These are phyloP conservation scores for Propithecus perrieri DNA, from an alignment of 2,797 vertebrate genomes.

Conservation along the genomic window DNA sequence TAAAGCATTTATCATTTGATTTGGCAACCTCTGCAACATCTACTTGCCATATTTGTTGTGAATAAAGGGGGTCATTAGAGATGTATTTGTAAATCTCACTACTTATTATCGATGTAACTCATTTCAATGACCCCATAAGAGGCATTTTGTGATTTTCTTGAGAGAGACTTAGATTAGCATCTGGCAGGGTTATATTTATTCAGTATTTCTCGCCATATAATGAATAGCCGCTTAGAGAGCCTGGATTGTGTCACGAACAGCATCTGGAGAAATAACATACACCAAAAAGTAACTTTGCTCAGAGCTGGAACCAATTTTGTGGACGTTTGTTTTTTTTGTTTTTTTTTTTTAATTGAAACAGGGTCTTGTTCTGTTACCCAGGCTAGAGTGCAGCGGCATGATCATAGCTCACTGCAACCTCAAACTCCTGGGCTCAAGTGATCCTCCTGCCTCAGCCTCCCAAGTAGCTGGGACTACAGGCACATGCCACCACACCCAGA, in stretches of 20 bases:
- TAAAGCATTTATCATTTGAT: slow-evolving; percentile 3
- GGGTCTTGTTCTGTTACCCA: not conserved
- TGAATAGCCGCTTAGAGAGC: not conserved
- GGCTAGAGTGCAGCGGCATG: not conserved
- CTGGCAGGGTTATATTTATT: not conserved
- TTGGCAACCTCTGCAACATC: slow-evolving; percentile 9
- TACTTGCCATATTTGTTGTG: not conserved
- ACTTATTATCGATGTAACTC: slow-evolving; percentile 9
- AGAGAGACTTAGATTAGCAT: not conserved
- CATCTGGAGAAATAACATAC: not conserved
- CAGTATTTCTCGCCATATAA: not conserved
- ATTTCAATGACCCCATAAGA: slow-evolving; percentile 35
- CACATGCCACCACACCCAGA: not conserved
- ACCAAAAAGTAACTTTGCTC: not conserved
- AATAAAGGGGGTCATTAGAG: slow-evolving; percentile 6
- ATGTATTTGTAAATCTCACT: slow-evolving; percentile 11
- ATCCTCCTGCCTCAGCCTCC: not conserved
- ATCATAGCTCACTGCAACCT: not conserved
- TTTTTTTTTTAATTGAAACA: not conserved
- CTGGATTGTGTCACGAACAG: not conserved
- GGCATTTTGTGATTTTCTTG: slow-evolving; percentile 46
- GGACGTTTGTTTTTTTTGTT: not conserved
- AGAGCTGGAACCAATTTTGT: not conserved
- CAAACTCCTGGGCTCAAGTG: not conserved
- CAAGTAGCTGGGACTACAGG: not conserved